Base-by-base conservation (phyloP, 2,113 vertebrate genomes). In the Rhinolophus ferrumequinum region DNA sequence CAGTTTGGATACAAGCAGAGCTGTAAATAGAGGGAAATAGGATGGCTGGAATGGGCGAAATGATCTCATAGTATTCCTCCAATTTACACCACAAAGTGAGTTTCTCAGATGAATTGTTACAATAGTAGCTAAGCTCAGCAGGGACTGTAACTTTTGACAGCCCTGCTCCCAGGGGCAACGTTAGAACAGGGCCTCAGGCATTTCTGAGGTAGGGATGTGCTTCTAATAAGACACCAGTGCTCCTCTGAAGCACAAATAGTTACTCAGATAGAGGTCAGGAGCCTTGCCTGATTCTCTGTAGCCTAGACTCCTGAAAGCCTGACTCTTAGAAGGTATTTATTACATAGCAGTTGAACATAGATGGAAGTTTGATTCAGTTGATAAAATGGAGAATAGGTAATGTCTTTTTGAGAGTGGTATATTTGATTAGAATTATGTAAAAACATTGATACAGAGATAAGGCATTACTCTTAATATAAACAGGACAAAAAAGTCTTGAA, bases 281-380 rank as follows among this genome's bases (percentile, higher is more conserved):
- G 30, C 6, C 47, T 38, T 87, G 22, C 21, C 44, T 70, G 62
- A 73, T 70, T 62, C 80, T 85, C 50, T 70, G 67, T 6, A 58
- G 44, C 38, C 33, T 52, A 62, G 30, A 83, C 56, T 67, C n/a
- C 50, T 41, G 58, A 52, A 56, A 94, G 80, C 52, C 82, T 72
- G 44, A 38, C 18, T 14, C 28, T 50, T 60, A 52, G 21, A 75
- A 76, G 44, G 47, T 89, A 75, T 87, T 76, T 79, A 64, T 70
- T 79, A 86, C 44, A 79, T 22, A 64, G 62, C 54, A 80, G 54
- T 3, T 75, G 73, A 89, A 73, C n/a, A 60, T 3, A 79, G 72
- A 95, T 82, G 16, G 69, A 86, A 91, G 35, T 87, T 69, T 81
- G 50, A 93, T 88, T 58, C 72, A 38, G 33, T 83, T 96, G 62